phyloP scores from a whole-genome alignment of 2,888 invertebrate species.

The Drepanosiphum platanoidis region DNA sequence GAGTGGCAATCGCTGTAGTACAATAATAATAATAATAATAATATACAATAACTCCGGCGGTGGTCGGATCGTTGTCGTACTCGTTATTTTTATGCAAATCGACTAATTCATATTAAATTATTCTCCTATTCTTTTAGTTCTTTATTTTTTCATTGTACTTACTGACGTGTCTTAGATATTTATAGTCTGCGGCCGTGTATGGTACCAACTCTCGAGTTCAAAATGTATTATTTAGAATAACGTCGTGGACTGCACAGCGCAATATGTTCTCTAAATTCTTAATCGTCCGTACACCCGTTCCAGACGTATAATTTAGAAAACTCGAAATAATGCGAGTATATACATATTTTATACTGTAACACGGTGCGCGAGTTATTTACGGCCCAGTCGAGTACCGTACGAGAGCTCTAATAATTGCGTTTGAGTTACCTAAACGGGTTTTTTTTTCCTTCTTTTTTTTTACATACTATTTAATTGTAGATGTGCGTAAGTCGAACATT shows the following conservation, averaged over 20 bases:
- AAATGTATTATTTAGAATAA: neutral
- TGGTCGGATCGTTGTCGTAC: neutral
- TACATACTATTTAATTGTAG: neutral
- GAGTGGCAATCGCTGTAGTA: neutral
- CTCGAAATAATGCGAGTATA: neutral
- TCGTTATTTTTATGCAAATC: conserved; percentile 29
- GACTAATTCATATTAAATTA: conserved; percentile 29
- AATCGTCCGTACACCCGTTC: neutral
- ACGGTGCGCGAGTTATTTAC: neutral
- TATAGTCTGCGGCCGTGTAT: neutral
- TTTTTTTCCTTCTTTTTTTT: conserved; percentile 25
- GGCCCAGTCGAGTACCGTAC: neutral
- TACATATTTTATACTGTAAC: neutral
- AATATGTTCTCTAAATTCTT: neutral
- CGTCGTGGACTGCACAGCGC: neutral
- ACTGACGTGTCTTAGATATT: neutral
- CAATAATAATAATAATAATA: neutral
- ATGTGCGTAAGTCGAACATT: neutral
- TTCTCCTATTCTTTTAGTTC: conserved; percentile 2
- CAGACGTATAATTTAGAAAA: conserved; percentile 12
- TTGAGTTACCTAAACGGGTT: conserved; percentile 18
- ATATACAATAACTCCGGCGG: conserved; percentile 5
- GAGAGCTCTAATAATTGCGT: conserved; percentile 21
- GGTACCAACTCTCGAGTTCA: neutral
- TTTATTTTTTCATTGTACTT: neutral